These are phyloP conservation scores for Melanocharis versteri DNA, from an alignment of 2,113 vertebrate genomes.

Conservation along the genomic window DNA sequence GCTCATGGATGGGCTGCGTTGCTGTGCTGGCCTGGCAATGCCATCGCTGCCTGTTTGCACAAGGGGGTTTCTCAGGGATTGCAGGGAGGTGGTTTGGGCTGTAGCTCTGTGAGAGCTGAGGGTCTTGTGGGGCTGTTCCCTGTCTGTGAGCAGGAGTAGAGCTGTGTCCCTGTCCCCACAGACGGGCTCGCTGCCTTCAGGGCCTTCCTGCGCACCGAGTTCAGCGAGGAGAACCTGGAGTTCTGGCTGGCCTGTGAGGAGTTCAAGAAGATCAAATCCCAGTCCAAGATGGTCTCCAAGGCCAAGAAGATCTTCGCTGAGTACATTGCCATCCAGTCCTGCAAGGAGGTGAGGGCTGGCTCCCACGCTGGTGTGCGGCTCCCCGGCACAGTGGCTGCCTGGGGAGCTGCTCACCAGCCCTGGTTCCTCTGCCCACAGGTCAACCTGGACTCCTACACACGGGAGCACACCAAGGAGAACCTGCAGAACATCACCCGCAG, in stretches of 20 bases:
- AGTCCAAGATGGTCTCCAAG: conserved; percentile 95
- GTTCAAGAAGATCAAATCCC: conserved; percentile 96
- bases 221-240: conserved; percentile 98
- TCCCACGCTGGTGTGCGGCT: fast-evolving
- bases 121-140: background rate
- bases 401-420: background rate
- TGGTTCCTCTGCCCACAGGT: conserved; percentile 75
- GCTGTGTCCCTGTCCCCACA: conserved; percentile 39
- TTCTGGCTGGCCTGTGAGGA: conserved; percentile 99
- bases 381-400: fast-evolving
- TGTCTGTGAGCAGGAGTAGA: background rate
- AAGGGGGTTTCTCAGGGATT: fast-evolving
- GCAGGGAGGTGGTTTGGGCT: background rate
- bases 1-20: background rate
- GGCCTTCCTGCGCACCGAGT: conserved; percentile 94
- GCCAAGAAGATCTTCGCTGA: conserved; percentile 96
- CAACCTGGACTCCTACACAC: conserved; percentile 93
- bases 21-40: background rate
- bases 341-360: conserved; percentile 88
- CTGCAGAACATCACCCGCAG: conserved; percentile 87
- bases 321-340: conserved; percentile 96
- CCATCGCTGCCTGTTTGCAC: background rate
- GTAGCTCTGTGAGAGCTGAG: background rate
- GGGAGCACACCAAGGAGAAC: conserved; percentile 97
- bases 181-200: conserved; percentile 94